Evolutionary conservation across 2,113 vertebrate species (phyloP).

Genomic region (Taxidea taxus): DNA sequence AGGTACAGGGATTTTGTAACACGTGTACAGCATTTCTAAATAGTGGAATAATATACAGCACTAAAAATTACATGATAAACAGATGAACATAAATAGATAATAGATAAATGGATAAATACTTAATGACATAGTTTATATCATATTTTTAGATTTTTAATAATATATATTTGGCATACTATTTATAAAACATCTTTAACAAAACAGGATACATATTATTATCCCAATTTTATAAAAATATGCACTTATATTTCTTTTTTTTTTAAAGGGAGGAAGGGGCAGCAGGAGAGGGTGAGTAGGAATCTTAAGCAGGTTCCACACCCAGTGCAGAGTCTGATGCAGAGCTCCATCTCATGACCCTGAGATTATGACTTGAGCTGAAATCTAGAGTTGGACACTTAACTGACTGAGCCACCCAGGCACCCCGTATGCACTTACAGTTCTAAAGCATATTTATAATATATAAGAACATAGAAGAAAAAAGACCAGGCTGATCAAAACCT

Average conservation of each 20-base stretch:
- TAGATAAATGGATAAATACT: neutral
- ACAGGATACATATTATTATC: neutral
- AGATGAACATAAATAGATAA: neutral
- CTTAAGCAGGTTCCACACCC: neutral
- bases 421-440: neutral
- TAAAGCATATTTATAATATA: slow-evolving; percentile 6
- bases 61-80: neutral
- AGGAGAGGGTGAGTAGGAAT: neutral
- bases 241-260: neutral
- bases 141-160: neutral
- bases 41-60: neutral
- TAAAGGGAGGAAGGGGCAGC: neutral
- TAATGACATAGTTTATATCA: neutral
- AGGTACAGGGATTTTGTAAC: neutral
- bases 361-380: neutral
- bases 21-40: neutral
- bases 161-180: neutral
- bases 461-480: neutral
- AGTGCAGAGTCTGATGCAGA: neutral
- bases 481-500: neutral
- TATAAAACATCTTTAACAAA: neutral
- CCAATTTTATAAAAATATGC: neutral
- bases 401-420: neutral
- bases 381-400: neutral
- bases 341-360: neutral